Conservation (phyloP, 1,140 invertebrate genomes). For the Drosophila cardini region DNA sequence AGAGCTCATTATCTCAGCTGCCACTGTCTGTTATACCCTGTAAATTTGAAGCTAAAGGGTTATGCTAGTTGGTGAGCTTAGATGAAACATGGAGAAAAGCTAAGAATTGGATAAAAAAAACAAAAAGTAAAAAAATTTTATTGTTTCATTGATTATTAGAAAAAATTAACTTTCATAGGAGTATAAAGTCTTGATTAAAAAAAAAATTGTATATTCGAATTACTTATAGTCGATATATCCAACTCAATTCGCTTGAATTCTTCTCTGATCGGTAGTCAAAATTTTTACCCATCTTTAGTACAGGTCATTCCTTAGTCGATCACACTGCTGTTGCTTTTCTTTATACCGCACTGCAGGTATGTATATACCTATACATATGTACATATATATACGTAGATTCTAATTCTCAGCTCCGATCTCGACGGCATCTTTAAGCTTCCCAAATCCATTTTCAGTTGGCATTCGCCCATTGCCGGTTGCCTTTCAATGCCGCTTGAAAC, state of each 20-base stretch:
- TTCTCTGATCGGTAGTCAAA: too few relatives aligned
- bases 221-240: too few relatives aligned
- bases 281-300: background rate
- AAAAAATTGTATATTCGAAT: too few relatives aligned
- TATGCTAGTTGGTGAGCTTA: too few relatives aligned
- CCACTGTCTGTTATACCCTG: constrained; percentile 6
- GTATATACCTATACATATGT: background rate
- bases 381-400: constrained; percentile 3
- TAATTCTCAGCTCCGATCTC: constrained; percentile 36
- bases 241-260: too few relatives aligned
- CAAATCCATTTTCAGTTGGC: constrained; percentile 33
- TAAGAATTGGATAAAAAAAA: too few relatives aligned
- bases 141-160: too few relatives aligned
- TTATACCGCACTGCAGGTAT: background rate
- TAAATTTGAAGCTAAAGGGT: background rate
- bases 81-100: too few relatives aligned
- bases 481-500: constrained; percentile 43
- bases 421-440: constrained; percentile 50
- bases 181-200: too few relatives aligned
- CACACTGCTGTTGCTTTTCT: background rate
- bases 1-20: constrained; percentile 40
- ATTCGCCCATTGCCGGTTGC: constrained; percentile 48
- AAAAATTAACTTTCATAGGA: too few relatives aligned
- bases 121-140: too few relatives aligned
- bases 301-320: background rate